Base-by-base conservation (phyloP, 2,113 vertebrate genomes). In the Xenopus laevis region DNA sequence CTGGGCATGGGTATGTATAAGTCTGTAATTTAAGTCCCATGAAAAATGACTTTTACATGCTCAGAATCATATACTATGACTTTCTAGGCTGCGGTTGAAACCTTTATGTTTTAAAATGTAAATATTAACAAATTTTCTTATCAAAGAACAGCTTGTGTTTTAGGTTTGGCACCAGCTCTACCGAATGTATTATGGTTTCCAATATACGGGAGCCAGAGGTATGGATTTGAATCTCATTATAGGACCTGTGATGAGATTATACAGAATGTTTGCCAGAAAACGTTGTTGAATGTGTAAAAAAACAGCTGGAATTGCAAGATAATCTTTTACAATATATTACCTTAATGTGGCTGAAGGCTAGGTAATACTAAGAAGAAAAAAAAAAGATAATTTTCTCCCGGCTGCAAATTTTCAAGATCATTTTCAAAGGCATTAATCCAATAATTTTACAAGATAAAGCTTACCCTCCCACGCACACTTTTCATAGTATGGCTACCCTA, bases 321-420 rank as follows among this genome's bases (percentile, higher is more conserved):
- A 72, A 72, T 72, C 21, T 46, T 64, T 72, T 63, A 50, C 21
- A 71, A n/a, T 62, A 23, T 45, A 18, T 46, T 71, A 18, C 20
- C 47, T 61, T 61, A n/a, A 61, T 27, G 60, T 60, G 53, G 58
- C 55, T 58, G 18, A n/a, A 60, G 68, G 20, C 33, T 21, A 16
- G 5, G 9, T 60, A 46, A 60, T 21, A 12, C 33, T 71, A 57
- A 21, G 68, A 71, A 46, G 10, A 55, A 47, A 17, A 71, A 27
- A n/a, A n/a, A n/a, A 13, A 46, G 20, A 44, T 45, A 45, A 60
- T 47, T 18, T 71, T 33, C 18, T 45, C 33, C 9, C 21, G 46
- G 40, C 57, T 60, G 20, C 9, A 71, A 46, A 47, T 10, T 18
- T 13, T 5, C 33, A 4, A 40, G 33, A 57, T 60, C 20, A 6